Evolutionary conservation across 2,888 invertebrate species (phyloP).

Genomic region (Phrixothrix hirtus): DNA sequence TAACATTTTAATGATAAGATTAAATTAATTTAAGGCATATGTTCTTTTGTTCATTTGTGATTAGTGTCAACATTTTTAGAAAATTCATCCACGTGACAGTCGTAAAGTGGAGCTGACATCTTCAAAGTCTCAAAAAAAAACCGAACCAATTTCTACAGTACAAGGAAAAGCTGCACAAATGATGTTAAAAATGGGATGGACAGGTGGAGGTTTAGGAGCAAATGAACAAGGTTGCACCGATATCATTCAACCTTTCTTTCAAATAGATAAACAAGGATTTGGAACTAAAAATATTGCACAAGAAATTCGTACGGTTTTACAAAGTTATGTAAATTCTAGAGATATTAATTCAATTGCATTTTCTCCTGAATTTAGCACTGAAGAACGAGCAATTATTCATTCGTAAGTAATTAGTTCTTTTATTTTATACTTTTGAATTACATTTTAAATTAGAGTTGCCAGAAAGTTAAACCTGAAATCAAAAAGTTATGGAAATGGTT

Average conservation of each 20-base stretch:
- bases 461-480: slow-evolving; percentile 14
- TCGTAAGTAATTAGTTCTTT: slow-evolving; percentile 13
- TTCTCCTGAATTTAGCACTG: slow-evolving; percentile 21
- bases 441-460: slow-evolving; percentile 9
- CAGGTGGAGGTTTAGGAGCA: slow-evolving; percentile 23
- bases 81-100: slow-evolving; percentile 13
- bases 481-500: slow-evolving; percentile 17
- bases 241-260: slow-evolving; percentile 13
- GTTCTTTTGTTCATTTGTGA: too few species aligned
- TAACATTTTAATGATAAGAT: not conserved
- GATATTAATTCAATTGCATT: slow-evolving; percentile 21
- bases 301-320: slow-evolving; percentile 13
- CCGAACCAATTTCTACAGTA: not conserved
- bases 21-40: not conserved
- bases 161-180: slow-evolving; percentile 21
- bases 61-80: too few species aligned
- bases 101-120: slow-evolving; percentile 4
- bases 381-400: slow-evolving; percentile 21
- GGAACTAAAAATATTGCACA: slow-evolving; percentile 13
- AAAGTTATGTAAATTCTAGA: slow-evolving; percentile 10
- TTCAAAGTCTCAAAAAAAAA: not conserved
- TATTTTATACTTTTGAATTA: too few species aligned
- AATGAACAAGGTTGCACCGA: slow-evolving; percentile 17
- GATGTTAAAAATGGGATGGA: slow-evolving; percentile 25
- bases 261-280: slow-evolving; percentile 22